Conservation (phyloP, 2,888 invertebrate genomes). For the Hetaerina titia region DNA sequence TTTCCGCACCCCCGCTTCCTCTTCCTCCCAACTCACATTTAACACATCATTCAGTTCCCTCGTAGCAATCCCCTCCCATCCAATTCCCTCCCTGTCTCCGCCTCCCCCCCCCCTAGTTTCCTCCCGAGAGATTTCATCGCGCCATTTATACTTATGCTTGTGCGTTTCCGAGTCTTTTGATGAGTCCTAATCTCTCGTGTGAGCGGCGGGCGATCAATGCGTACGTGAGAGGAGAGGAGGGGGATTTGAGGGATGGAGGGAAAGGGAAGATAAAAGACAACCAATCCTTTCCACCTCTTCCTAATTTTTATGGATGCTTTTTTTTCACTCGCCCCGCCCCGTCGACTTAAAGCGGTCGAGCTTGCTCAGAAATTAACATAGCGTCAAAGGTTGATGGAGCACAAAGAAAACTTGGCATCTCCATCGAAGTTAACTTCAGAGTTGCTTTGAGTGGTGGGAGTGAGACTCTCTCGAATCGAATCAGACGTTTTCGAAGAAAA, state of each 20-base stretch:
- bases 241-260: background rate
- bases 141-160: background rate
- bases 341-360: background rate
- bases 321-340: background rate
- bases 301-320: background rate
- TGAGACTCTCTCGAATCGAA: background rate
- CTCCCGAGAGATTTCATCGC: background rate
- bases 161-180: background rate
- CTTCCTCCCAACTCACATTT: too few species aligned
- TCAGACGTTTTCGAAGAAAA: background rate
- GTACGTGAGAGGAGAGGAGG: background rate
- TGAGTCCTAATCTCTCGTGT: background rate
- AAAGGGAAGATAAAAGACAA: background rate
- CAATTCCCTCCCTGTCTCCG: background rate
- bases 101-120: background rate
- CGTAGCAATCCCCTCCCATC: too few species aligned
- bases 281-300: background rate
- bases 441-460: background rate
- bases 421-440: background rate
- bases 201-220: slow-evolving; percentile 1
- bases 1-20: background rate
- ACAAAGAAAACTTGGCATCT: background rate
- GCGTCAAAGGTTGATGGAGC: background rate
- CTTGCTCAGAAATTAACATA: slow-evolving; percentile 16
- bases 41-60: too few species aligned